phyloP scores from a whole-genome alignment of 2,113 vertebrate species.

The Gavia stellata region DNA sequence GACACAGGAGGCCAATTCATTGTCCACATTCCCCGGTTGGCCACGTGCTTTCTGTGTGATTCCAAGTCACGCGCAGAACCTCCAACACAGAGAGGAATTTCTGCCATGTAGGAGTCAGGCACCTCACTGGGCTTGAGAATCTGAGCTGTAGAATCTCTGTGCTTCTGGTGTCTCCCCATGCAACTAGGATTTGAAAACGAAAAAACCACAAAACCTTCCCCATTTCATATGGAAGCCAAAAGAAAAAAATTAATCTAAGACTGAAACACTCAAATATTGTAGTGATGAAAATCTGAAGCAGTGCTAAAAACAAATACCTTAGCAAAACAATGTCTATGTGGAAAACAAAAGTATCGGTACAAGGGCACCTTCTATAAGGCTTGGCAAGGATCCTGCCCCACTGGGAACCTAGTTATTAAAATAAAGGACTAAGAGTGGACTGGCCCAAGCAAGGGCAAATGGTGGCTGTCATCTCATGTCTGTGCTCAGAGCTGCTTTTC shows the following conservation, averaged over 20 bases:
- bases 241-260: not conserved
- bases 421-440: not conserved
- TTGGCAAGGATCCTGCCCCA: not conserved
- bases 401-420: not conserved
- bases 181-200: not conserved
- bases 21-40: not conserved
- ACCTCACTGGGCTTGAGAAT: not conserved
- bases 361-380: not conserved
- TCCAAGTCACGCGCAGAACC: not conserved
- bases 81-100: conserved; percentile 30
- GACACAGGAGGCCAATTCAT: not conserved
- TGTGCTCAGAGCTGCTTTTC: not conserved
- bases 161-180: not conserved
- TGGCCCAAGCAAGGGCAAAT: not conserved
- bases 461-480: not conserved
- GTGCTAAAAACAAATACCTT: not conserved
- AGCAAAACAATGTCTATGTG: not conserved
- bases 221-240: not conserved
- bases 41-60: not conserved
- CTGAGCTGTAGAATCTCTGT: not conserved
- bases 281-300: not conserved
- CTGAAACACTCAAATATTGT: not conserved
- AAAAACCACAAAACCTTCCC: not conserved
- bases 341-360: not conserved
- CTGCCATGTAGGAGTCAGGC: not conserved